Evolutionary conservation across 1,140 invertebrate species (phyloP).

Genomic region (Druon quercuslanigerum): DNA sequence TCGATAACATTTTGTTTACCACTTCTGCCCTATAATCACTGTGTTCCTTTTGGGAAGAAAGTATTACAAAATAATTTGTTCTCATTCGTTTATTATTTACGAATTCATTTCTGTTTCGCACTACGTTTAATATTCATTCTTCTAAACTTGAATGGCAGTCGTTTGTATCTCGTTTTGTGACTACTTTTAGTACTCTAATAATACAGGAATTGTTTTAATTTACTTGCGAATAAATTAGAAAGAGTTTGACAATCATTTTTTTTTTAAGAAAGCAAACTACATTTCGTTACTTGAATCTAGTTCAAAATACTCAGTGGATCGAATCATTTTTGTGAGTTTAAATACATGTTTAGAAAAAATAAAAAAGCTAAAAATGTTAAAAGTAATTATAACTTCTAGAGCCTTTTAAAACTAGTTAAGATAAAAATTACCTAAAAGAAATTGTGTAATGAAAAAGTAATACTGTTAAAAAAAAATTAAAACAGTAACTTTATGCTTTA

Average conservation of each 20-base stretch:
- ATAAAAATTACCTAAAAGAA: background rate
- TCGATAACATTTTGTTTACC: constrained; percentile 73
- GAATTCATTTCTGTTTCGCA: constrained; percentile 44
- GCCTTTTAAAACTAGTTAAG: background rate
- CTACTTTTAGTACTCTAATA: background rate
- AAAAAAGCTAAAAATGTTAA: background rate
- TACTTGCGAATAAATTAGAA: background rate
- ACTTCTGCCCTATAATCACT: constrained; percentile 70
- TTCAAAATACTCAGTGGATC: constrained; percentile 11
- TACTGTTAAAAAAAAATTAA: too few species aligned
- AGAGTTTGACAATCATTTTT: too few species aligned
- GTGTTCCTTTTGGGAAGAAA: constrained; percentile 76
- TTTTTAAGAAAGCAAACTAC: background rate
- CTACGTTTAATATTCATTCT: constrained; percentile 49
- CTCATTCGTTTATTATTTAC: constrained; percentile 50
- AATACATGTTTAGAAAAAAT: background rate
- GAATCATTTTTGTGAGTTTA: background rate
- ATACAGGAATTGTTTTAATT: background rate
- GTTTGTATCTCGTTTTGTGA: constrained; percentile 17
- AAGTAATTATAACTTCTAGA: background rate
- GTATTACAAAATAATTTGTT: constrained; percentile 76
- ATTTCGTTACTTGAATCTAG: background rate
- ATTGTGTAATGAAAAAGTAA: background rate
- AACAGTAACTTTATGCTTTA: too few species aligned
- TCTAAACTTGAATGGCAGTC: constrained; percentile 24